Evolutionary conservation across 2,113 vertebrate species (phyloP).

Genomic region (Erinaceus europaeus): DNA sequence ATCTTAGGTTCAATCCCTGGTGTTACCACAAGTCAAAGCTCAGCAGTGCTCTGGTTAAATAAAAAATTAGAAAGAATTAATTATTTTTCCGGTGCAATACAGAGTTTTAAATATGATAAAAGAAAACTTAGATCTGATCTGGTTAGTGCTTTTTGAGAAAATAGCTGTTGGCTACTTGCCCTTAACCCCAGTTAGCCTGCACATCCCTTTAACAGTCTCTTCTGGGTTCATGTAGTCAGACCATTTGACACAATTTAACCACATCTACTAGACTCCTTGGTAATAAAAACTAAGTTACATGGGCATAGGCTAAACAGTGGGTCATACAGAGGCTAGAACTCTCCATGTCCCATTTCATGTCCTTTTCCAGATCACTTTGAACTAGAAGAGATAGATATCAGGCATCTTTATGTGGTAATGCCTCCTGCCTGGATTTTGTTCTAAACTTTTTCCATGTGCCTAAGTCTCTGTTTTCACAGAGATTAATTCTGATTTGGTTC

Average conservation of each 20-base stretch:
- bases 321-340: not conserved
- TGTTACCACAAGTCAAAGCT: too few relatives aligned
- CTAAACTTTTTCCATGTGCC: conserved; percentile 62
- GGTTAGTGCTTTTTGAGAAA: not conserved
- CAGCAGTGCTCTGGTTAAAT: too few relatives aligned
- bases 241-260: not conserved
- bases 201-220: not conserved
- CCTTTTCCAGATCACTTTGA: not conserved
- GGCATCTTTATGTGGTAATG: conserved; percentile 23
- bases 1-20: too few relatives aligned
- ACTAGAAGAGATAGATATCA: not conserved
- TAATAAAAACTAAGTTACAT: not conserved
- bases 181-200: not conserved
- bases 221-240: not conserved
- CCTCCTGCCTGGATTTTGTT: conserved; percentile 42
- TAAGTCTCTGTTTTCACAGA: conserved; percentile 53
- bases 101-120: conserved; percentile 13
- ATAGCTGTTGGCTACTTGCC: not conserved
- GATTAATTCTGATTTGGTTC: conserved; percentile 71
- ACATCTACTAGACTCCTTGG: not conserved
- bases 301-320: not conserved
- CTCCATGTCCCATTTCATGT: not conserved
- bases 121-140: not conserved
- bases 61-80: not conserved
- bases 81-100: not conserved